phyloP scores from a whole-genome alignment of 1,140 invertebrate genomes.

The Gryllus bimaculatus region DNA sequence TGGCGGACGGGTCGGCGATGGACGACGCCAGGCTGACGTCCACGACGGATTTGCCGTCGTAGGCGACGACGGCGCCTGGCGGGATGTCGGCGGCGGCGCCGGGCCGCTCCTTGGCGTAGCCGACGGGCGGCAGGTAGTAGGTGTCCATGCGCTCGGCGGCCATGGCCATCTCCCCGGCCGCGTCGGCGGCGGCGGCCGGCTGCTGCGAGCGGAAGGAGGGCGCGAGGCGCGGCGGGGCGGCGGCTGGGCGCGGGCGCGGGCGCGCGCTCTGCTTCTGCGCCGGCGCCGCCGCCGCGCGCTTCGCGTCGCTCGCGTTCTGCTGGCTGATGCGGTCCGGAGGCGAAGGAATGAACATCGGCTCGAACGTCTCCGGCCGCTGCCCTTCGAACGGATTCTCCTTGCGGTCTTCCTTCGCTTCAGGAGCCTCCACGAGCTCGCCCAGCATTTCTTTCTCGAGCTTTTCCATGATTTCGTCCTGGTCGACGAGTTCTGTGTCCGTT shows the following conservation, averaged over 20 bases:
- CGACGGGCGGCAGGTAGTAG: conserved; percentile 55
- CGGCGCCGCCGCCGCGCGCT: conserved; percentile 32
- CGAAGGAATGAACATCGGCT: conserved; percentile 65
- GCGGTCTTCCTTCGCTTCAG: conserved; percentile 35
- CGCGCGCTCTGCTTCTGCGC: conserved; percentile 29
- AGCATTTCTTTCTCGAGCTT: conserved; percentile 18
- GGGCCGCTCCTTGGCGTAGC: conserved; percentile 16
- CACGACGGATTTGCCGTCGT: conserved; percentile 59
- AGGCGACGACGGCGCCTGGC: conserved; percentile 43
- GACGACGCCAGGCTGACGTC: conserved; percentile 49
- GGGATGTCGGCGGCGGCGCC: conserved; percentile 16
- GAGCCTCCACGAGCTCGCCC: background rate
- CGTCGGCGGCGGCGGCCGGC: conserved; percentile 28
- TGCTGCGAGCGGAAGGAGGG: conserved; percentile 22
- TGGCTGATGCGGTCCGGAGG: conserved; percentile 43
- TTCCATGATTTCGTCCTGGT: conserved; percentile 9
- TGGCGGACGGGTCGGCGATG: conserved; percentile 34
- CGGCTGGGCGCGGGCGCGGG: conserved; percentile 8
- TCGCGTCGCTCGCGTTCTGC: conserved; percentile 31
- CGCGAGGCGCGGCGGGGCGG: conserved; percentile 14
- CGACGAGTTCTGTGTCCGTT: conserved; percentile 8
- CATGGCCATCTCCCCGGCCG: conserved; percentile 47
- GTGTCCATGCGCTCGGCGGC: conserved; percentile 58
- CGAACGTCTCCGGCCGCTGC: conserved; percentile 48
- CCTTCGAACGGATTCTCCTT: conserved; percentile 29